Evolutionary conservation across 2,888 invertebrate species (phyloP).

Genomic region (Mylabris sibirica): DNA sequence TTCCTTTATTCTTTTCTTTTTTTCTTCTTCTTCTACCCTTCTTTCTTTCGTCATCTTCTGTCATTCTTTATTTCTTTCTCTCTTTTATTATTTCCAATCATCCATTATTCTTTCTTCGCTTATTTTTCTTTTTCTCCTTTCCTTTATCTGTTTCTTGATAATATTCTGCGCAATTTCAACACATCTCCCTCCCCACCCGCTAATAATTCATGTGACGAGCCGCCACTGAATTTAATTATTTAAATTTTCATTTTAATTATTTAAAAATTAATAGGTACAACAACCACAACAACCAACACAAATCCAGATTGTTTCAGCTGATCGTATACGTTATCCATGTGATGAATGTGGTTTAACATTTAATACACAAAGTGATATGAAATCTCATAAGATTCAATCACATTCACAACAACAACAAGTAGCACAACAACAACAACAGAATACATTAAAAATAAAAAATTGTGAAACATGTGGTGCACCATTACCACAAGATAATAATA

Average conservation of each 20-base stretch:
- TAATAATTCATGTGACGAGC: too few species aligned
- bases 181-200: too few species aligned
- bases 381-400: conserved; percentile 61
- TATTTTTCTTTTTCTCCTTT: too few species aligned
- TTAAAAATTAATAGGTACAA: conserved; percentile 46
- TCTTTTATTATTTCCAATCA: too few species aligned
- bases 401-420: conserved; percentile 61
- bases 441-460: conserved; percentile 59
- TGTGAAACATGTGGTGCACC: conserved; percentile 61
- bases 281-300: conserved; percentile 62
- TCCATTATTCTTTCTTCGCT: too few species aligned
- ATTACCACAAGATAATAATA: conserved; percentile 59
- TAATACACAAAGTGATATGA: conserved; percentile 57
- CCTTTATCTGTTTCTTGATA: too few species aligned
- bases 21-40: too few species aligned
- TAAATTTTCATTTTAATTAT: background rate
- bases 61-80: too few species aligned
- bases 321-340: conserved; percentile 60
- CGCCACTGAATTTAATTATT: too few species aligned
- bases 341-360: conserved; percentile 61
- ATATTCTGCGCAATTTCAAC: too few species aligned
- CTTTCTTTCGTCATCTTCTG: too few species aligned
- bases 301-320: conserved; percentile 69
- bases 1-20: too few species aligned
- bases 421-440: conserved; percentile 59